Evolutionary conservation across 2,113 vertebrate species (phyloP).

Genomic region (Callipepla californica): DNA sequence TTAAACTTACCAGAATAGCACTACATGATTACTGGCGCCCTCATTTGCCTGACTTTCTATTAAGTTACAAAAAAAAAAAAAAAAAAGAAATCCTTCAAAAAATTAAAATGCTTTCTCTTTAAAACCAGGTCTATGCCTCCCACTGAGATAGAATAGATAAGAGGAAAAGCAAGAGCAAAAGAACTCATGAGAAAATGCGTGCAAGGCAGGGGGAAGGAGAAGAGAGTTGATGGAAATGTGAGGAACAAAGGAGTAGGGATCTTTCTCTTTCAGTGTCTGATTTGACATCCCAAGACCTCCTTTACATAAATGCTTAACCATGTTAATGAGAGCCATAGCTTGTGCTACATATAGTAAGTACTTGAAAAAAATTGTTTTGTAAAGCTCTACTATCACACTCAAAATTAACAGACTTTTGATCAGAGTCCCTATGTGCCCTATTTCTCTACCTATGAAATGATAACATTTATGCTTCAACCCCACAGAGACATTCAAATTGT

Average conservation of each 20-base stretch:
- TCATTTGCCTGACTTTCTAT: not conserved
- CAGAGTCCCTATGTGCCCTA: conserved; percentile 20
- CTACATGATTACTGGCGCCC: not conserved
- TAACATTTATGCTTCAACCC: no score
- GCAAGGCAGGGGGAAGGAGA: not conserved
- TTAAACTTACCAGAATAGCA: not conserved
- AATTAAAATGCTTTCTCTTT: not conserved
- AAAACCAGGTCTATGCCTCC: not conserved
- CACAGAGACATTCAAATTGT: no score
- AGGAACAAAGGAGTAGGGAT: not conserved
- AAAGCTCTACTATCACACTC: not conserved
- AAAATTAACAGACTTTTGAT: conserved; percentile 42
- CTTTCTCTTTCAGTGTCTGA: not conserved
- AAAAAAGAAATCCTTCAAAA: not conserved
- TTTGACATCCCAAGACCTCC: not conserved
- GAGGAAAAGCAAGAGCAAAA: not conserved
- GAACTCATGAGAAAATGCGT: not conserved
- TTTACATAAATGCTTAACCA: not conserved
- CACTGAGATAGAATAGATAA: not conserved
- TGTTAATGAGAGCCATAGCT: not conserved
- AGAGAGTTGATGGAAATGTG: not conserved
- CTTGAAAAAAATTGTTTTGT: not conserved
- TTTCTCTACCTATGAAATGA: conserved; percentile 12
- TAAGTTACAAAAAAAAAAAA: not conserved
- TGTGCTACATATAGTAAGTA: not conserved